A percentile compares a stretch with the other conserved stretches of the same genome.
Evolutionary conservation across 2,888 invertebrate genomes (phyloP).

Genomic region (Eupithecia subumbrata): DNA sequence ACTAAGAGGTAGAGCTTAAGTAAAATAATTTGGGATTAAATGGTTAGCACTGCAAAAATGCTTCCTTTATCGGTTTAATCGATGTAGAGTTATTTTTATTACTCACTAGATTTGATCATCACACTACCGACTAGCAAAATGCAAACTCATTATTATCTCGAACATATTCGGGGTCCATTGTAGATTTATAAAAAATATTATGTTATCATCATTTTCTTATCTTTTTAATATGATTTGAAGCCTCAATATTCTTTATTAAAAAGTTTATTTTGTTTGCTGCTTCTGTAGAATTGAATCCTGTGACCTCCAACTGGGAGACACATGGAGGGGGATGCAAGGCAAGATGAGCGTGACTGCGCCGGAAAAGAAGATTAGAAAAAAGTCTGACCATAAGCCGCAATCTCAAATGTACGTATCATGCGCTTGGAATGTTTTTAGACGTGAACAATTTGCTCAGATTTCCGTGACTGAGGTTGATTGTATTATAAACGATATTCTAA

Average conservation of each 20-base stretch:
- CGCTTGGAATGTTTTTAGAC: constrained; percentile 66
- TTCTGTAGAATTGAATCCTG: constrained; percentile 93
- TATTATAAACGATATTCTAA: constrained; percentile 40
- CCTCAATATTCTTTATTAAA: constrained; percentile 63
- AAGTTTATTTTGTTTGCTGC: constrained; percentile 81
- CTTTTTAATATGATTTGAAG: constrained; percentile 49
- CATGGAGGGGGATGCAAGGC: constrained; percentile 92
- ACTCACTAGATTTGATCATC: constrained; percentile 43
- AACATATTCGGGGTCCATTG: constrained; percentile 41
- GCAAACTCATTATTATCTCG: constrained; percentile 20
- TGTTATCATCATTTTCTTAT: constrained; percentile 48
- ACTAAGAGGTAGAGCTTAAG: background rate
- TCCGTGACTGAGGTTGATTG: constrained; percentile 42
- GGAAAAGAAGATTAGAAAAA: constrained; percentile 88
- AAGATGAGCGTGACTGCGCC: constrained; percentile 92
- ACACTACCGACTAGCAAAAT: constrained; percentile 32
- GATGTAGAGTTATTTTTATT: constrained; percentile 41
- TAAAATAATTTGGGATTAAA: constrained; percentile 44
- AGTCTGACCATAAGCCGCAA: constrained; percentile 88
- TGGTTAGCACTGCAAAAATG: constrained; percentile 49
- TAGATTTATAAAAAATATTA: constrained; percentile 35
- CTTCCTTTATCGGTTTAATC: constrained; percentile 54
- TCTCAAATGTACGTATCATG: constrained; percentile 85
- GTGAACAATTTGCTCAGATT: constrained; percentile 53
- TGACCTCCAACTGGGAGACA: constrained; percentile 89